These are phyloP conservation scores for Drosophila varians DNA, from an alignment of 1,140 invertebrate species.

Conservation along the genomic window DNA sequence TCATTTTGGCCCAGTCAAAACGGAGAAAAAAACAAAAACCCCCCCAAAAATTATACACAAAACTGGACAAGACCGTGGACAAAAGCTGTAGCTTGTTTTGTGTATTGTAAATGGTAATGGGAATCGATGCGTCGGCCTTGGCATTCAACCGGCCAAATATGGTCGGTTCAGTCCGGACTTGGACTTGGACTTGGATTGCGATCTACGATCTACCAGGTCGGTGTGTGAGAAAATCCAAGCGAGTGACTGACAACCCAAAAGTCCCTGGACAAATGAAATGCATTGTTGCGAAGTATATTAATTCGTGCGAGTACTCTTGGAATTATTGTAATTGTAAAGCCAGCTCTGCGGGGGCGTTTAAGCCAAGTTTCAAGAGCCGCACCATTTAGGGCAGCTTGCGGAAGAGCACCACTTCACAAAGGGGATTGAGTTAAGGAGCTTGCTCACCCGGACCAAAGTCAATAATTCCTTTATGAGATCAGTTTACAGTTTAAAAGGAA, in stretches of 20 bases:
- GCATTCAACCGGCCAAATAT: constrained; percentile 77
- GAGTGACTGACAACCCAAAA: constrained; percentile 43
- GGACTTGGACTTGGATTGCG: too few species aligned
- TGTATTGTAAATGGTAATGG: constrained; percentile 63
- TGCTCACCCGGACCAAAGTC: constrained; percentile 22
- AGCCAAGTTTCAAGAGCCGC: constrained; percentile 33
- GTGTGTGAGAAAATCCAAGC: constrained; percentile 55
- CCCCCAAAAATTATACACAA: constrained; percentile 66
- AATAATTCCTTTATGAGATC: constrained; percentile 12
- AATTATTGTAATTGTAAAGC: constrained; percentile 57
- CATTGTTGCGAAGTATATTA: constrained; percentile 44
- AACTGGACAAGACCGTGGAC: constrained; percentile 56
- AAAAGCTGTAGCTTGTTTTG: constrained; percentile 47
- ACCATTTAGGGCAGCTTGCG: constrained; percentile 44
- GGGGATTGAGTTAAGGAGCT: constrained; percentile 16
- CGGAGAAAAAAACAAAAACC: constrained; percentile 27
- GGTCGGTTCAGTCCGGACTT: constrained; percentile 34
- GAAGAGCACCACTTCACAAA: constrained; percentile 38
- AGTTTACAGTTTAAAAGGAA: background rate
- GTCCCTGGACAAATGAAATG: constrained; percentile 64
- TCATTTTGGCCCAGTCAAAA: constrained; percentile 29
- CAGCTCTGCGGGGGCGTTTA: constrained; percentile 26
- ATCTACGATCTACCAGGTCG: background rate
- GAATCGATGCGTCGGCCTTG: constrained; percentile 61
- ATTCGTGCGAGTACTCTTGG: constrained; percentile 44